A percentile compares a stretch with the other conserved stretches of the same genome.
Evolutionary conservation across 35 echinoderm and acorn worm species (phyloP).

Genomic region (Ophiothrix spiculata): DNA sequence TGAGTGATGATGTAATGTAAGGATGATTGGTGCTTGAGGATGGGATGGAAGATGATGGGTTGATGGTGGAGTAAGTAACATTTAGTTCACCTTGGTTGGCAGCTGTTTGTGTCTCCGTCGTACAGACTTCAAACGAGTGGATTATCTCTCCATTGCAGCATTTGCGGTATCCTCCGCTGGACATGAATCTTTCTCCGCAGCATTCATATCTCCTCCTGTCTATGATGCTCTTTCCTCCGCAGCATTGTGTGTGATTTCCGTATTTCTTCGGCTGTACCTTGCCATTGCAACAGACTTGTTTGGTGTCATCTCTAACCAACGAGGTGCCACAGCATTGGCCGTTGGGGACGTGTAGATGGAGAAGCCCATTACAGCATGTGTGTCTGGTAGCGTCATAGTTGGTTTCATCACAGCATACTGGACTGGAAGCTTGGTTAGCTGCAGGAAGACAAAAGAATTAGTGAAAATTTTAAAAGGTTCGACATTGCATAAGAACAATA

Average conservation of each 20-base stretch:
- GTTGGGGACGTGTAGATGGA: slow-evolving; percentile 30
- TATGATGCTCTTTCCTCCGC: neutral
- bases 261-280: neutral
- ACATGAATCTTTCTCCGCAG: slow-evolving; percentile 1
- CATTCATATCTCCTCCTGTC: neutral
- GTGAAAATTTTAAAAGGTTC: no score
- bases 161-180: neutral
- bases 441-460: no score
- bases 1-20: neutral
- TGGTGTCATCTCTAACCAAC: neutral
- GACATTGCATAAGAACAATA: no score
- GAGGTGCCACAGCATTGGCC: slow-evolving; percentile 40
- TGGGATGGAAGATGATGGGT: neutral
- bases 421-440: neutral
- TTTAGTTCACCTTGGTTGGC: neutral
- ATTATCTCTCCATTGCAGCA: slow-evolving; percentile 26
- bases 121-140: neutral
- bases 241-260: neutral
- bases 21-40: neutral
- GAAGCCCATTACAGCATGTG: slow-evolving; percentile 57
- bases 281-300: slow-evolving; percentile 35
- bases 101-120: neutral
- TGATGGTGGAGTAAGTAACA: neutral
- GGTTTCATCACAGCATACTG: slow-evolving; percentile 4
- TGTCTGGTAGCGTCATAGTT: slow-evolving; percentile 31